Percentiles rank a stretch among this genome's conserved stretches.
Conservation (phyloP, 2,113 vertebrate species). For the Agelaius phoeniceus region DNA sequence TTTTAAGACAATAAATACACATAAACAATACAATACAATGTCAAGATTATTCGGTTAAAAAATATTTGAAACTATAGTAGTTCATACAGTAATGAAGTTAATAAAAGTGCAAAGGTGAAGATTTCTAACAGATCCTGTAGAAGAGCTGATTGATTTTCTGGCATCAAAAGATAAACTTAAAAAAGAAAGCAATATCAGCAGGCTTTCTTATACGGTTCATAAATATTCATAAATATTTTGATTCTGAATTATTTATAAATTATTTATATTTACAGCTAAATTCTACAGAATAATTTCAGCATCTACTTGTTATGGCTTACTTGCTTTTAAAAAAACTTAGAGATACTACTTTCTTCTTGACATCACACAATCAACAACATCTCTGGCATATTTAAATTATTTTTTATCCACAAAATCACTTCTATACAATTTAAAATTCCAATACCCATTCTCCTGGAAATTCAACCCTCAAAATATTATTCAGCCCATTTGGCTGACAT, state of each 20-base stretch:
- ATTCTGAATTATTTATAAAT: background rate
- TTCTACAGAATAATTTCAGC: background rate
- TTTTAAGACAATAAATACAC: background rate
- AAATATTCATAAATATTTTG: background rate
- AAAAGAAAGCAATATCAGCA: background rate
- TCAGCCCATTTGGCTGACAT: background rate
- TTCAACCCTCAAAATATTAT: background rate
- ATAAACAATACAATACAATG: background rate
- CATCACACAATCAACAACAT: background rate
- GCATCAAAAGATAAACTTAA: background rate
- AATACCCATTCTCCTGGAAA: background rate
- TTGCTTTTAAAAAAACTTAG: background rate
- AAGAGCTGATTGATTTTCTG: background rate
- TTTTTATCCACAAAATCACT: background rate
- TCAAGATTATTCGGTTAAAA: background rate
- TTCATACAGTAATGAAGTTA: background rate
- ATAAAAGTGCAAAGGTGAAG: background rate
- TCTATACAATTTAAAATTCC: background rate
- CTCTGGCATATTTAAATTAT: background rate
- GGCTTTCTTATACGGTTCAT: background rate
- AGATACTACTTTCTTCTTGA: background rate
- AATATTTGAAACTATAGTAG: background rate
- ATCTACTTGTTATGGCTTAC: background rate
- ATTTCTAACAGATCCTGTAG: background rate
- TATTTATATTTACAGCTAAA: background rate